phyloP scores from a whole-genome alignment of 2,113 vertebrate species.

The Coreoperca whiteheadi region DNA sequence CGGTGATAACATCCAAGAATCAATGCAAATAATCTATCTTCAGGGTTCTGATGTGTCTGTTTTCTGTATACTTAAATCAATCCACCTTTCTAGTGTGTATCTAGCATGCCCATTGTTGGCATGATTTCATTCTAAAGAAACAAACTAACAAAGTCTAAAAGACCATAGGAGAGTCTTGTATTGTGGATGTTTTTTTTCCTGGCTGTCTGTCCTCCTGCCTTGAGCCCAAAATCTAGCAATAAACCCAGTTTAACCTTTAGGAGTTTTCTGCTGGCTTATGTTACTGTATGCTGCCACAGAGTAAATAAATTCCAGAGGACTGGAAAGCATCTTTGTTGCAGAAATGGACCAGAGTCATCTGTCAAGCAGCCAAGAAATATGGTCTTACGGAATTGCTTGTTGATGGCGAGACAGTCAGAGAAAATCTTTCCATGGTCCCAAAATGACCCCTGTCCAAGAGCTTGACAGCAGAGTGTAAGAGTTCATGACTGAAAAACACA shows the following conservation, averaged over 20 bases:
- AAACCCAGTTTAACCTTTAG: constrained; percentile 8
- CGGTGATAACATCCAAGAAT: background rate
- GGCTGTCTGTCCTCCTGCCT: background rate
- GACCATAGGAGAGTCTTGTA: background rate
- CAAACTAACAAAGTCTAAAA: background rate
- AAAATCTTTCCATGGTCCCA: background rate
- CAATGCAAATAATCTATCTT: background rate
- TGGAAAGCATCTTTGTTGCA: constrained; percentile 5
- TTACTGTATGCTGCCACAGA: background rate
- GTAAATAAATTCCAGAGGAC: constrained; percentile 3
- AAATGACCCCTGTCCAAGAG: constrained; percentile 1
- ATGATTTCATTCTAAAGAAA: background rate
- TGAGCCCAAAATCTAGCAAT: background rate
- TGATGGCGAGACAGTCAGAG: background rate
- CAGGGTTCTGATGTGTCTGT: background rate
- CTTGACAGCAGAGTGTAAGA: constrained; percentile 11
- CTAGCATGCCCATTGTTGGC: background rate
- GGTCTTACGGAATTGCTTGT: background rate
- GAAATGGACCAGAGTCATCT: constrained; percentile 6
- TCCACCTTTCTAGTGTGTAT: background rate
- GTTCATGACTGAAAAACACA: background rate
- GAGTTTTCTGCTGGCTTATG: background rate
- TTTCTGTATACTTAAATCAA: background rate
- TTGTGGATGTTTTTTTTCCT: background rate
- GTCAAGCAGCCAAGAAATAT: constrained; percentile 15